Percentiles rank a stretch among this genome's conserved stretches.
phyloP scores from a whole-genome alignment of 2,888 invertebrate genomes.

The Dasysyrphus tricinctus region DNA sequence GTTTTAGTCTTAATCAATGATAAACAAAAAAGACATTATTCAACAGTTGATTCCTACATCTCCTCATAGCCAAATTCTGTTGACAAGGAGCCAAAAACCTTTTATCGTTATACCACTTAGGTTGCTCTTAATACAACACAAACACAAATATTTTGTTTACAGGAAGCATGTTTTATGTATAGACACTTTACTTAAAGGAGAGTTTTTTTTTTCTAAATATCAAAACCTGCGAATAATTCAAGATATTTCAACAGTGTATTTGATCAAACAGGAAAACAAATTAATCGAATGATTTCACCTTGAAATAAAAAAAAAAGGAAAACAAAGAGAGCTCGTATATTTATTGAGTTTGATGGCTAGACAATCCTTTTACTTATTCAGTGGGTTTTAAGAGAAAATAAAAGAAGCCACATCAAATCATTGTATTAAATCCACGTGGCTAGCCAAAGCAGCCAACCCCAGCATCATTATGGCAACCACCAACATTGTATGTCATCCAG shows the following conservation, averaged over 20 bases:
- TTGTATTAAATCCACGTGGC: background rate
- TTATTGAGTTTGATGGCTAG: background rate
- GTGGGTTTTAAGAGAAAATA: background rate
- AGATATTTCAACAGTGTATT: background rate
- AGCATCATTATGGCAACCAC: background rate
- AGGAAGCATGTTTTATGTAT: background rate
- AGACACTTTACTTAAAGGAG: background rate
- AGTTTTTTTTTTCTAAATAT: background rate
- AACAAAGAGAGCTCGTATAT: background rate
- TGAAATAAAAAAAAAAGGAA: background rate
- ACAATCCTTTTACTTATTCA: background rate
- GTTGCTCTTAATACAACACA: background rate
- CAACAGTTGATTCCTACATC: background rate
- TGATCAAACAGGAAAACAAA: background rate
- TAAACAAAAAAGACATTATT: background rate
- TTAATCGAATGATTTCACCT: background rate
- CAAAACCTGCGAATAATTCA: background rate
- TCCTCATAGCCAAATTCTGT: background rate
- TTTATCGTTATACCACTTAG: background rate
- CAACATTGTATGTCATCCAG: conserved; percentile 1
- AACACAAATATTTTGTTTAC: background rate
- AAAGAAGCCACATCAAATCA: background rate
- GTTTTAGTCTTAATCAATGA: background rate
- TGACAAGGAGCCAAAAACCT: conserved; percentile 1
- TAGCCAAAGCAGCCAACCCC: background rate